Base-by-base conservation (phyloP, 2,888 invertebrate species). In the Barypeithes pellucidus region DNA sequence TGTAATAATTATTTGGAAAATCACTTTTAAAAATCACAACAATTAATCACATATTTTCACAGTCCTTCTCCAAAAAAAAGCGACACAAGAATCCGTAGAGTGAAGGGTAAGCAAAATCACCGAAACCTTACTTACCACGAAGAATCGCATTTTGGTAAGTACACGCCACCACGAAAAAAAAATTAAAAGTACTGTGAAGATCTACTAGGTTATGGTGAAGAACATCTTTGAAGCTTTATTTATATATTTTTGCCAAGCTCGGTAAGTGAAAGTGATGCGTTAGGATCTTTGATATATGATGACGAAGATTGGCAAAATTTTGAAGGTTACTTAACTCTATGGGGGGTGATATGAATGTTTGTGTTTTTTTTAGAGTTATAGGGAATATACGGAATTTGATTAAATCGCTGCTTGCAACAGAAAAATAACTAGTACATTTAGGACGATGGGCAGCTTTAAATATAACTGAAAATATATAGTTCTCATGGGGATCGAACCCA, bases 201-300 rank as follows among this genome's bases (percentile, higher is more conserved):
- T 72, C 72, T 57, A 66, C 63, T 22, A n/a, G 67, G 57, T 68
- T 73, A 57, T 73, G 68, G 33, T 63, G 47, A 65, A 43, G 50
- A 73, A 7, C 68, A 65, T 65, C 73, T 60, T 68, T 59, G 57
- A 39, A 60, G 63, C 73, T 68, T 68, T 67, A 73, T 65, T 73
- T 73, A 73, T 72, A 67, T 61, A 61, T 59, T 68, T 71, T 66
- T 59, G 50, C 45, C 47, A 59, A 59, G 71, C 71, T 65, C 16
- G 33, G 33, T n/a, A 59, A 65, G 71, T 71, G 71, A 71, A 71
- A 71, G 71, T 65, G 57, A 65, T 59, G 69, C 61, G 52, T 43
- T 62, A 18, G 54, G 50, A 69, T 69, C 62, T 66, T 63, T 50
- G 36, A 45, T 50, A 36, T 36, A 33, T 36, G 39, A 65, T 57